phyloP scores from a whole-genome alignment of 2,797 vertebrate genomes.

The Poliocrania exsul region DNA sequence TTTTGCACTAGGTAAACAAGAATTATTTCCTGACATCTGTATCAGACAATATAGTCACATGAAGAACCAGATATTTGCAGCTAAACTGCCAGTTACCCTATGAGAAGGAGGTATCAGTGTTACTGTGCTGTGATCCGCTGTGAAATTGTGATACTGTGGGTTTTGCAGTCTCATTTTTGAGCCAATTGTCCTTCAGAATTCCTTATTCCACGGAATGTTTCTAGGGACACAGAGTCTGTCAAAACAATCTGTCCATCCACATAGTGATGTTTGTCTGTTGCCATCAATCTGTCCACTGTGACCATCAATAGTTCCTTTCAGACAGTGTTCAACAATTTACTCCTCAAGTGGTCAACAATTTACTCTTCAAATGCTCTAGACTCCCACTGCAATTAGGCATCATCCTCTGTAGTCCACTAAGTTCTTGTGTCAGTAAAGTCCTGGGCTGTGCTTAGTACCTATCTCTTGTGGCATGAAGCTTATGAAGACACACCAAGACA shows the following conservation, averaged over 20 bases:
- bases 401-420: neutral
- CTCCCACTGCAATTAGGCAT: neutral
- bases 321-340: neutral
- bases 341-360: neutral
- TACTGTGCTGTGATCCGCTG: neutral
- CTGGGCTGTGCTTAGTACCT: neutral
- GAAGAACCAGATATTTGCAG: neutral
- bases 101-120: neutral
- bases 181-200: neutral
- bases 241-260: neutral
- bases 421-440: neutral
- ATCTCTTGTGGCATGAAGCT: neutral
- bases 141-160: neutral
- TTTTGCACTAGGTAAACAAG: neutral
- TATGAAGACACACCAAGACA: neutral
- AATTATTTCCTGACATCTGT: neutral
- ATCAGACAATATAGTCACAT: neutral
- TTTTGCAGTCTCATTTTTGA: neutral
- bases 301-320: accelerated
- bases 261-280: neutral
- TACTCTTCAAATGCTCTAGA: neutral
- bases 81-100: neutral
- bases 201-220: neutral
- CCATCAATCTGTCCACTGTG: neutral
- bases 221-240: neutral